Evolutionary conservation across 2,113 vertebrate species (phyloP).

Genomic region (Nannospalax galili): DNA sequence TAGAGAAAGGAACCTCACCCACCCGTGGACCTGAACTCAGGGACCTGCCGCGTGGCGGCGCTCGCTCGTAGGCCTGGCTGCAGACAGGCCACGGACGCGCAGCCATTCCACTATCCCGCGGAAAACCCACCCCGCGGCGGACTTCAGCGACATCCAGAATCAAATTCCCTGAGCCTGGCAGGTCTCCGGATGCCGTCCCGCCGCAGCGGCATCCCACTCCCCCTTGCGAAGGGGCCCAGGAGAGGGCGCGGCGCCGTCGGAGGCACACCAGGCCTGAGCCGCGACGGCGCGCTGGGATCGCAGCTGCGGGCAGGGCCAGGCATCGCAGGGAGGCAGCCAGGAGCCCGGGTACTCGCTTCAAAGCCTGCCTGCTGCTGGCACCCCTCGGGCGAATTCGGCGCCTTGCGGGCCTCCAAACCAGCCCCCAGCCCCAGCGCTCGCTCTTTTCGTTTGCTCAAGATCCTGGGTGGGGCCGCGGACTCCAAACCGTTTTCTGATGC

Average conservation of each 20-base stretch:
- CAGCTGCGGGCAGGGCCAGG: neutral
- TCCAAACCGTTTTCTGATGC: conserved; percentile 55
- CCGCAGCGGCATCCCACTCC: neutral
- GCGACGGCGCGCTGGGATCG: neutral
- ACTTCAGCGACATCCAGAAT: neutral
- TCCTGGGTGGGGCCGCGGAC: neutral
- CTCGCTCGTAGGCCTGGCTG: neutral
- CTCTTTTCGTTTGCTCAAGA: conserved; percentile 71
- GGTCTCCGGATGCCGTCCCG: neutral
- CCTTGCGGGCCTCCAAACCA: neutral
- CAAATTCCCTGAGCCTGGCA: neutral
- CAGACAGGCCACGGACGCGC: rapidly evolving
- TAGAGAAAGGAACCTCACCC: neutral
- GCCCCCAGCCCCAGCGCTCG: neutral
- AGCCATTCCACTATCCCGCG: neutral
- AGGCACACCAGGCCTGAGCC: neutral
- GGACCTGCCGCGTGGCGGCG: neutral
- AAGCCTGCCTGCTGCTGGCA: neutral
- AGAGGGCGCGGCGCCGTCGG: no score
- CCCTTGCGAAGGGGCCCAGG: neutral
- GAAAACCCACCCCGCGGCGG: neutral
- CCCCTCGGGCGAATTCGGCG: neutral
- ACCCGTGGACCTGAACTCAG: neutral
- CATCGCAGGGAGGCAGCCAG: neutral
- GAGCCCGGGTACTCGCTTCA: neutral